A percentile compares a stretch with the other conserved stretches of the same genome.
These are phyloP conservation scores for Eptesicus fuscus DNA, from an alignment of 2,113 vertebrate species.

Conservation along the genomic window DNA sequence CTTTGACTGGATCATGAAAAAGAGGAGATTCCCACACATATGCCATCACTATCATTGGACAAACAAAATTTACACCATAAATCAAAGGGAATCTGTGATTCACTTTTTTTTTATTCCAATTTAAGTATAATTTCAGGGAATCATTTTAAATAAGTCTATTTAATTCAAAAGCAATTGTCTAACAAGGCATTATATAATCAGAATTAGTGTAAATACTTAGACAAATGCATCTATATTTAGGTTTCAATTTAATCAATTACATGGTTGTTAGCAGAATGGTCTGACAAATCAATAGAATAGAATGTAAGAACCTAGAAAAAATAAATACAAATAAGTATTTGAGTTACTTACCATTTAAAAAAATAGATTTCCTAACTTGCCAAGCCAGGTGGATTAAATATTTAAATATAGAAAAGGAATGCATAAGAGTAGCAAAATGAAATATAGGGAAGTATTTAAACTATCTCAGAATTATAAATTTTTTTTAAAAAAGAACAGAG, in stretches of 20 bases:
- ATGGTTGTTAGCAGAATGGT: not conserved
- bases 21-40: not conserved
- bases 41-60: not conserved
- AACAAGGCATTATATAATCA: not conserved
- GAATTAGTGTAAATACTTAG: not conserved
- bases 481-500: not conserved
- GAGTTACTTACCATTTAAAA: not conserved
- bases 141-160: not conserved
- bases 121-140: not conserved
- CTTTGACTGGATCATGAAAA: not conserved
- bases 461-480: not conserved
- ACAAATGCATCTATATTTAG: not conserved
- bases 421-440: not conserved
- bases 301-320: constrained; percentile 5
- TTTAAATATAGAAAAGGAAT: not conserved
- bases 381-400: not conserved
- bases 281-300: not conserved
- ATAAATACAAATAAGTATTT: not conserved
- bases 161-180: not conserved
- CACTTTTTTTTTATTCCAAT: not conserved
- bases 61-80: not conserved
- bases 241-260: not conserved
- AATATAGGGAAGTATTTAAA: constrained; percentile 11
- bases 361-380: not conserved
- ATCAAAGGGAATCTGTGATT: not conserved